Percentiles rank a stretch among this genome's conserved stretches.
Evolutionary conservation across 1,140 invertebrate species (phyloP).

Genomic region (Mactra quadrangularis): DNA sequence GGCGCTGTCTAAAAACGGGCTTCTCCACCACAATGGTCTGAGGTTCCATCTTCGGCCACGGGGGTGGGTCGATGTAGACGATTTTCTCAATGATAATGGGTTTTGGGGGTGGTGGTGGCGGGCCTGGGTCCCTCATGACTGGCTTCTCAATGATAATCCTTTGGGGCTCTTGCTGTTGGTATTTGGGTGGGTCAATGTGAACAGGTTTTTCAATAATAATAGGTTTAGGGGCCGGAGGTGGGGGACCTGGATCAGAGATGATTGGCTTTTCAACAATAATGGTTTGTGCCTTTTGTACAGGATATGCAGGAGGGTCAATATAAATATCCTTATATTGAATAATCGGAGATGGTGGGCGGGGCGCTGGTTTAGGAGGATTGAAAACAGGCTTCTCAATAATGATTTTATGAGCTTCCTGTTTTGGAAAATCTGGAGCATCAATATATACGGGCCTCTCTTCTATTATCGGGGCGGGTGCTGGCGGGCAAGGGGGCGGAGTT

Average conservation of each 20-base stretch:
- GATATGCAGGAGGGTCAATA: constrained; percentile 35
- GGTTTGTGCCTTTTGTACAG: constrained; percentile 25
- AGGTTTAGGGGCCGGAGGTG: constrained; percentile 24
- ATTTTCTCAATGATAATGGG: constrained; percentile 52
- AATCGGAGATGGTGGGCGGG: constrained; percentile 33
- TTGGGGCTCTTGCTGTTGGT: constrained; percentile 32
- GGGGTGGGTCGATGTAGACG: constrained; percentile 42
- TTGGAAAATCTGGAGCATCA: constrained; percentile 37
- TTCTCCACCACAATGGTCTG: constrained; percentile 48
- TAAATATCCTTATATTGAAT: constrained; percentile 15
- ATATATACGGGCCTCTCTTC: constrained; percentile 10
- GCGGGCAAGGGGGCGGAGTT: neutral
- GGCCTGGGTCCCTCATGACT: constrained; percentile 30
- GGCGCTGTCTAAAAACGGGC: constrained; percentile 32
- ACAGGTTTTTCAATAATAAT: constrained; percentile 44
- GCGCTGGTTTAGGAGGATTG: constrained; percentile 50
- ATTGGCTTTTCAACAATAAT: constrained; percentile 51
- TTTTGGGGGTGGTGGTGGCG: constrained; percentile 30
- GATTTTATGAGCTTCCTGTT: constrained; percentile 41
- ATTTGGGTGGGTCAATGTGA: neutral
- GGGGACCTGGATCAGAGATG: constrained; percentile 21
- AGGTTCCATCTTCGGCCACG: constrained; percentile 41
- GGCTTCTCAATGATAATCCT: constrained; percentile 48
- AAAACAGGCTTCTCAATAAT: constrained; percentile 43
- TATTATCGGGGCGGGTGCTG: constrained; percentile 25